A percentile compares a stretch with the other conserved stretches of the same genome.
Evolutionary conservation across 2,888 invertebrate species (phyloP).

Genomic region (Thymelicus sylvestris): DNA sequence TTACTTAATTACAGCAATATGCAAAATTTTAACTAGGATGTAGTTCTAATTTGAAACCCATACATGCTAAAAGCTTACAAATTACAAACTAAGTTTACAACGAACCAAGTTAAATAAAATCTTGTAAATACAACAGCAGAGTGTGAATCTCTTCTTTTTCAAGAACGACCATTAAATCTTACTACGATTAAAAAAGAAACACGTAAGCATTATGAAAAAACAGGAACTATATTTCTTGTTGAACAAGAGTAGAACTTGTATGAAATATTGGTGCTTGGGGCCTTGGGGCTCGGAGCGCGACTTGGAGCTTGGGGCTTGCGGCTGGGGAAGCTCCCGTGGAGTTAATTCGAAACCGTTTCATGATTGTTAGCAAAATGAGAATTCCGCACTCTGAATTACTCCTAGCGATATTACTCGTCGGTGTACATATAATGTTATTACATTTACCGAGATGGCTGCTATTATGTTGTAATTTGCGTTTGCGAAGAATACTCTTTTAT

Average conservation of each 20-base stretch:
- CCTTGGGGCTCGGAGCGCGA: neutral
- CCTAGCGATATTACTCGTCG: neutral
- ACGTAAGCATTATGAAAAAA: neutral
- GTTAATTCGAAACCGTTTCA: slow-evolving; percentile 18
- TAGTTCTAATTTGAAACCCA: too few relatives aligned
- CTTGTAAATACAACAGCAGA: too few relatives aligned
- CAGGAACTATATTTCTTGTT: neutral
- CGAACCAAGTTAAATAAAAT: too few relatives aligned
- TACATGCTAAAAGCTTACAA: too few relatives aligned
- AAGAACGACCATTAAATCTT: neutral
- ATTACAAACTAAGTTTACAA: too few relatives aligned
- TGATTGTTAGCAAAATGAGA: slow-evolving; percentile 12
- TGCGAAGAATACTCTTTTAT: too few relatives aligned
- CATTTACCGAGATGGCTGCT: neutral
- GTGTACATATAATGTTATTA: neutral
- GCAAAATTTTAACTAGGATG: too few relatives aligned
- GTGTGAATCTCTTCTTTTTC: too few relatives aligned
- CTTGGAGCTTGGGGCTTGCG: neutral
- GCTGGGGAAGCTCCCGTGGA: slow-evolving; percentile 1
- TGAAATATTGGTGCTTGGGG: neutral
- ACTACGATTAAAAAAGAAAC: neutral
- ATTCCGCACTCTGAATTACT: neutral
- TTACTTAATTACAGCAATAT: too few relatives aligned
- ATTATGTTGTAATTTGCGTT: neutral
- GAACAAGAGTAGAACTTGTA: neutral